Conservation (phyloP, 2,797 vertebrate species). For the Sphenopsis melanotis region DNA sequence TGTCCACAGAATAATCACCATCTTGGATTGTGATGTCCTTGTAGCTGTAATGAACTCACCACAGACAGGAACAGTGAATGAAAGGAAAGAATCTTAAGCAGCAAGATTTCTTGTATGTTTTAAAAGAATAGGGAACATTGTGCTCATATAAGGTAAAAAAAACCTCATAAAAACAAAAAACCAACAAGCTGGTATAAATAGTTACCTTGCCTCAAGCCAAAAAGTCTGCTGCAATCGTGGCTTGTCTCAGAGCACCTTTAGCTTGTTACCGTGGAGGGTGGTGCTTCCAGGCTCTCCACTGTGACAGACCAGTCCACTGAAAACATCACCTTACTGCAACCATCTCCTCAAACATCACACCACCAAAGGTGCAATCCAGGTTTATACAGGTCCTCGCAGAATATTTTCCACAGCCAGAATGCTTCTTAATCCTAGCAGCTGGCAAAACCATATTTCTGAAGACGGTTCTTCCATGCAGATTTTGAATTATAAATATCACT, state of each 20-base stretch:
- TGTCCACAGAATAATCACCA: neutral
- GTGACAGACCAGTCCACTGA: neutral
- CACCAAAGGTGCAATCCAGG: neutral
- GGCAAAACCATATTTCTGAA: neutral
- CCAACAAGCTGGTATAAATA: neutral
- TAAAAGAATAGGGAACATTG: neutral
- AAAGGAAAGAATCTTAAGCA: neutral
- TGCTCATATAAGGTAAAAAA: neutral
- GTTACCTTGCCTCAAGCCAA: neutral
- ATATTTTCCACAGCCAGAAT: neutral
- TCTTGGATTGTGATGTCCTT: neutral
- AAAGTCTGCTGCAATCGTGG: neutral
- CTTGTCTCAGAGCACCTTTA: neutral
- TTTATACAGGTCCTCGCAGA: neutral
- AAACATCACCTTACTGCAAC: neutral
- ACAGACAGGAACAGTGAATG: neutral
- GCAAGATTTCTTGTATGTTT: neutral
- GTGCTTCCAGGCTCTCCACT: neutral
- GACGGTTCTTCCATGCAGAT: neutral
- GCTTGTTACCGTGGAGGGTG: rapidly evolving
- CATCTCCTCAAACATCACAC: neutral
- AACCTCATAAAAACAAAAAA: rapidly evolving
- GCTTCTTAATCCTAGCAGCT: neutral
- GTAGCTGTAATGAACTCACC: neutral
- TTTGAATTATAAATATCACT: neutral